Evolutionary conservation across 2,113 vertebrate genomes (phyloP).

Genomic region (Ia io): DNA sequence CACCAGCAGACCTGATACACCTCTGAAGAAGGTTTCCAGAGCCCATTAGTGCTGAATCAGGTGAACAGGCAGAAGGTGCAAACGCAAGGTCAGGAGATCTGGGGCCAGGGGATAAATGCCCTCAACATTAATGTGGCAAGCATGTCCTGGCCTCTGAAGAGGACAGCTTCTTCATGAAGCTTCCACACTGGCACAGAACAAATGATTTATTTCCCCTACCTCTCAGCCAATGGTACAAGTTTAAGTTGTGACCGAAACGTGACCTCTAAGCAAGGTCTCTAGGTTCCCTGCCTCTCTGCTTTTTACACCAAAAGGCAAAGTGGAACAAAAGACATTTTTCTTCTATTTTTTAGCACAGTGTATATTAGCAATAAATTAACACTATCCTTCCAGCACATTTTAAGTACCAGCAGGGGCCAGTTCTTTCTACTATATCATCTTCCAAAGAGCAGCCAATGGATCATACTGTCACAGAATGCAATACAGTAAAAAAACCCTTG

Average conservation of each 20-base stretch:
- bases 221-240: background rate
- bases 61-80: background rate
- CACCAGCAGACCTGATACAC: background rate
- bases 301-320: slow-evolving; percentile 40
- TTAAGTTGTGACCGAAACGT: slow-evolving; percentile 50
- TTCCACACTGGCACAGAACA: background rate
- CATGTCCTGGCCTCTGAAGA: background rate
- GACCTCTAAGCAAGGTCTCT: slow-evolving; percentile 39
- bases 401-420: slow-evolving; percentile 59
- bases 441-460: slow-evolving; percentile 51
- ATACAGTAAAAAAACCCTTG: background rate
- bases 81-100: background rate
- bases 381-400: slow-evolving; percentile 54
- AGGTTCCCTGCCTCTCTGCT: background rate
- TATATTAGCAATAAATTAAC: slow-evolving; percentile 72
- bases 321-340: slow-evolving; percentile 65
- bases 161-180: background rate
- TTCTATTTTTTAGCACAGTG: slow-evolving; percentile 65
- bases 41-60: background rate
- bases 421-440: slow-evolving; percentile 65
- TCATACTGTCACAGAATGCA: slow-evolving; percentile 49
- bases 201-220: slow-evolving; percentile 19
- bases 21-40: background rate
- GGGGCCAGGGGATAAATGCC: background rate
- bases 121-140: background rate